Evolutionary conservation across 2,797 vertebrate species (phyloP).

Genomic region (Rhinatrema bivittatum): DNA sequence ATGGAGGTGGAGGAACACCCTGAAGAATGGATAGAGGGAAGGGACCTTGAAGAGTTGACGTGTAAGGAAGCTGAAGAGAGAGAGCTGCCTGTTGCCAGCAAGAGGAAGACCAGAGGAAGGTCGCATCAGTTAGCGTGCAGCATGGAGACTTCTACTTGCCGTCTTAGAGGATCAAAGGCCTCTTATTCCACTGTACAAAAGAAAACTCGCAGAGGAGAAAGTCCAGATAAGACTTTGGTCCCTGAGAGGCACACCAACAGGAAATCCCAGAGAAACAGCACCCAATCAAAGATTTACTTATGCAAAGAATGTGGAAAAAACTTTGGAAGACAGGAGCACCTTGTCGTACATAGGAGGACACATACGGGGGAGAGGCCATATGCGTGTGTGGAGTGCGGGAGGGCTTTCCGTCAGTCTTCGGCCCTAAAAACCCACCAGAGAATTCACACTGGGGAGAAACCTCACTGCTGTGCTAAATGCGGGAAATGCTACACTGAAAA

Average conservation of each 20-base stretch:
- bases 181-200: neutral
- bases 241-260: neutral
- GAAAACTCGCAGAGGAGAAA: neutral
- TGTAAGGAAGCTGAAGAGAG: no score
- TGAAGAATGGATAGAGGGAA: no score
- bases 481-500: no score
- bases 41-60: no score
- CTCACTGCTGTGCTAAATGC: no score
- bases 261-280: neutral
- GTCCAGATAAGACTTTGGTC: neutral
- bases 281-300: neutral
- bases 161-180: neutral
- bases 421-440: conserved; percentile 44
- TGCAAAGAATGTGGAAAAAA: neutral
- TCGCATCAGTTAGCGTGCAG: no score
- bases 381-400: conserved; percentile 42
- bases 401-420: conserved; percentile 46
- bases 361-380: conserved; percentile 27
- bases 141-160: neutral
- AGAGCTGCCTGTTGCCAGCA: no score
- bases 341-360: conserved; percentile 31
- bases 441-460: conserved; percentile 46
- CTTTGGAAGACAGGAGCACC: conserved; percentile 31
- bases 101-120: no score
- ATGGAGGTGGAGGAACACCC: no score